These are phyloP conservation scores for Nemopilema nomurai DNA, from an alignment of 30 jellyfish, hydroid and myxozoan genomes.

Conservation along the genomic window DNA sequence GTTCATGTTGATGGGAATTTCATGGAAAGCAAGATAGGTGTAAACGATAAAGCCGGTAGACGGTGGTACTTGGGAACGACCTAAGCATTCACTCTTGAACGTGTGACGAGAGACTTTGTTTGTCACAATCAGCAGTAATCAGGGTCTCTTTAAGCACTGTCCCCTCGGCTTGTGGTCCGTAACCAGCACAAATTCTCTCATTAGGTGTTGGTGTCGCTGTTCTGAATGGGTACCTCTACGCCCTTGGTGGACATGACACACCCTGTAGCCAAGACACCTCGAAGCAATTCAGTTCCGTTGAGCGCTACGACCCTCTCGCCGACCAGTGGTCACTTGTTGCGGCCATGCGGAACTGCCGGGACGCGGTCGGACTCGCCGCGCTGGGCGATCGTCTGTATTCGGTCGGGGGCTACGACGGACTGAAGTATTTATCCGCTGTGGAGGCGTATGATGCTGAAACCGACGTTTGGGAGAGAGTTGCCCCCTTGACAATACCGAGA, in stretches of 20 bases:
- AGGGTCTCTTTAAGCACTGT: too few species aligned
- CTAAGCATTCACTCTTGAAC: too few species aligned
- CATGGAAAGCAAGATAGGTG: too few species aligned
- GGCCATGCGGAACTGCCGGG: conserved; percentile 90
- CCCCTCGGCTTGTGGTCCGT: too few species aligned
- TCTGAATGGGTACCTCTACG: conserved; percentile 84
- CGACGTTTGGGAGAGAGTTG: conserved; percentile 89
- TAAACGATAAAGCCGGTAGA: too few species aligned
- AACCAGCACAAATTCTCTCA: background rate
- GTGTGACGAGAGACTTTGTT: too few species aligned
- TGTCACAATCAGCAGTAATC: too few species aligned
- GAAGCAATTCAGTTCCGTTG: conserved; percentile 89
- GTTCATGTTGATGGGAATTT: too few species aligned
- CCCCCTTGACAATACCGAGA: conserved; percentile 79
- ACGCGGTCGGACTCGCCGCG: conserved; percentile 97
- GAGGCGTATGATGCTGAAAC: conserved; percentile 94
- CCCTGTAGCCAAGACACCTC: conserved; percentile 86
- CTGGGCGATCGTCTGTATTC: conserved; percentile 92
- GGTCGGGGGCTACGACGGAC: conserved; percentile 98
- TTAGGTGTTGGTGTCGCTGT: conserved; percentile 98
- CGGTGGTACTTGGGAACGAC: too few species aligned
- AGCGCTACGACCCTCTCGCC: conserved; percentile 86
- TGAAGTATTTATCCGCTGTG: conserved; percentile 86
- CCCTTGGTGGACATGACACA: conserved; percentile 98
- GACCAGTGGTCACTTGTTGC: conserved; percentile 95